Conservation (phyloP, 30 jellyfish, hydroid and myxozoan species). For the Catostylus mosaicus region DNA sequence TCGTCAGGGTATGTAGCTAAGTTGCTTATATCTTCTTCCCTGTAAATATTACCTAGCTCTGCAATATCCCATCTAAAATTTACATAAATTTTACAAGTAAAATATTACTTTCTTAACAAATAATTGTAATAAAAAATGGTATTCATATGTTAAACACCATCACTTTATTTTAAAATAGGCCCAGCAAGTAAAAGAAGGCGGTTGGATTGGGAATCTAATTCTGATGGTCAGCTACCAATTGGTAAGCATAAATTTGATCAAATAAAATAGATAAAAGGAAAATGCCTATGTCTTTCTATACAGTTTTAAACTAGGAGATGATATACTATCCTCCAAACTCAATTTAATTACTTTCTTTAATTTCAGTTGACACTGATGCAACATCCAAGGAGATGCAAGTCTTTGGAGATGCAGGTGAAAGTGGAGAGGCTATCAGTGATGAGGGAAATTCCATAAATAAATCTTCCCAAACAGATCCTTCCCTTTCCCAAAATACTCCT, state of each 20-base stretch:
- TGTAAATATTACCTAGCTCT: background rate
- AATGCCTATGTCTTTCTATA: too few species aligned
- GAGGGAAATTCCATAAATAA: too few species aligned
- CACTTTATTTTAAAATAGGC: background rate
- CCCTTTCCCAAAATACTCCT: too few species aligned
- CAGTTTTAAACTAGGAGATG: too few species aligned
- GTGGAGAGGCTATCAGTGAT: too few species aligned
- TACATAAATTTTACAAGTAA: background rate
- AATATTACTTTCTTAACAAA: background rate
- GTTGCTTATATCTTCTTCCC: conserved; percentile 3
- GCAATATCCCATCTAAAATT: background rate
- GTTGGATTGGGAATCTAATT: background rate
- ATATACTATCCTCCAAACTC: too few species aligned
- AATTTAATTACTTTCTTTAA: too few species aligned
- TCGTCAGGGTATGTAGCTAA: background rate
- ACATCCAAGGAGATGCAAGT: too few species aligned
- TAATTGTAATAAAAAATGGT: background rate
- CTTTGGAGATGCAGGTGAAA: too few species aligned
- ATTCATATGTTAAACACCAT: background rate
- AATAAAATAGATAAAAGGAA: too few species aligned
- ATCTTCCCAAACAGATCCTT: too few species aligned
- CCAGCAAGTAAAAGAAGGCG: conserved; percentile 19
- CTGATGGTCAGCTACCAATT: background rate
- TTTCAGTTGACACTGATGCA: too few species aligned
- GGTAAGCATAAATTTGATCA: background rate